phyloP scores from a whole-genome alignment of 2,888 invertebrate species.

The Mesodorylaimus sp. region DNA sequence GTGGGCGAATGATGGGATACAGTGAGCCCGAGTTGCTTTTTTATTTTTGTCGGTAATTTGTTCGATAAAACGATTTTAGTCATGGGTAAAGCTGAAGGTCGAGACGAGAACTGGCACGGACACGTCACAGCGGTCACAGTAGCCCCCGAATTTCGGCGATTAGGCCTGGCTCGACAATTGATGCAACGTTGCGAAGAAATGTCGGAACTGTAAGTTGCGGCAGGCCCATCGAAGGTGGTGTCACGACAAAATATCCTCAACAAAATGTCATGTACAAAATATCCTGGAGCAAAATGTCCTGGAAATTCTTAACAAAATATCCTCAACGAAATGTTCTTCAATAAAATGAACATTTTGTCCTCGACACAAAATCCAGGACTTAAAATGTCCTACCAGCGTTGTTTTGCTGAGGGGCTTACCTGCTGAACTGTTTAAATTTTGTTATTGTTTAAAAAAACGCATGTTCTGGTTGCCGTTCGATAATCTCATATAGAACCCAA shows the following conservation, averaged over 20 bases:
- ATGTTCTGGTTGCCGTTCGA: too few relatives aligned
- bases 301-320: not conserved
- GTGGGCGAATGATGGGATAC: constrained; percentile 93
- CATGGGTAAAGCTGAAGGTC: constrained; percentile 97
- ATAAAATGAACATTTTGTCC: too few relatives aligned
- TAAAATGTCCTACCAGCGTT: not conserved
- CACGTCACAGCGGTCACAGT: constrained; percentile 96
- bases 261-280: too few relatives aligned
- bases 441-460: too few relatives aligned
- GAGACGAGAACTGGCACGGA: constrained; percentile 90
- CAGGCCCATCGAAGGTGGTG: not conserved
- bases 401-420: too few relatives aligned
- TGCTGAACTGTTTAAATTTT: too few relatives aligned
- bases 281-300: too few relatives aligned
- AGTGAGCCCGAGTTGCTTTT: constrained; percentile 40
- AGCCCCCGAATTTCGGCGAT: constrained; percentile 71
- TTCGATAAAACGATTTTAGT: too few relatives aligned
- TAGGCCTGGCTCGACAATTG: constrained; percentile 73
- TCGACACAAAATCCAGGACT: too few relatives aligned
- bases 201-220: constrained; percentile 53
- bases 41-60: not conserved
- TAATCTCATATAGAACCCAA: too few relatives aligned
- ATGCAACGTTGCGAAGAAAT: constrained; percentile 88
- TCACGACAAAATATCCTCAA: too few relatives aligned
- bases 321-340: not conserved